phyloP scores from a whole-genome alignment of 2,113 vertebrate species.

The Neolamprologus falcicula region DNA sequence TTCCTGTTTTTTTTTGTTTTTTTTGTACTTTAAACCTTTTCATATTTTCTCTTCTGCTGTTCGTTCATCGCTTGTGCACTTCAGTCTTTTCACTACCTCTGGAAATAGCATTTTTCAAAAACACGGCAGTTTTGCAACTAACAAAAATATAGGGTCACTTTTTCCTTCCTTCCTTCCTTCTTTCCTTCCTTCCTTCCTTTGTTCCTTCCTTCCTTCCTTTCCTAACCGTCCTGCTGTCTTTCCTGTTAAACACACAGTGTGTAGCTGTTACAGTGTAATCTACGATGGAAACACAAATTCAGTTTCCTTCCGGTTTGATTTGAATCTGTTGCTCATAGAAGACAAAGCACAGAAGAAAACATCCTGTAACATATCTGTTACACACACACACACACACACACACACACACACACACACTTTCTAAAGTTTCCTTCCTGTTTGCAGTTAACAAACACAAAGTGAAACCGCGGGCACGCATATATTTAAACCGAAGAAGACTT shows the following conservation, averaged over 20 bases:
- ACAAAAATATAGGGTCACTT: background rate
- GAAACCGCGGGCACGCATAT: background rate
- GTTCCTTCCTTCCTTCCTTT: background rate
- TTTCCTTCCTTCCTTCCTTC: background rate
- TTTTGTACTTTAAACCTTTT: background rate
- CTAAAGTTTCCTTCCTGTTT: background rate
- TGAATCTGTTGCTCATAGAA: background rate
- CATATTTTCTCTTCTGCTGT: background rate
- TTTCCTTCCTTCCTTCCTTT: background rate
- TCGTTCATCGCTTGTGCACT: background rate
- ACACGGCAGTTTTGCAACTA: background rate
- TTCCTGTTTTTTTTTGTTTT: background rate
- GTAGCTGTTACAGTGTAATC: background rate
- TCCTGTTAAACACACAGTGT: background rate
- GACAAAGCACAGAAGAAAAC: background rate
- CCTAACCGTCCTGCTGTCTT: background rate
- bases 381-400: background rate
- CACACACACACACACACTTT: background rate
- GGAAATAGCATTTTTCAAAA: background rate
- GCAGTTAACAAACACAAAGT: background rate
- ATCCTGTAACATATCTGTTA: background rate
- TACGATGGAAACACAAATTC: background rate
- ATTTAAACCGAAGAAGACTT: background rate
- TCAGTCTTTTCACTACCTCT: background rate
- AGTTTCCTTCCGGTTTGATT: background rate